Base-by-base conservation (phyloP, 2,888 invertebrate species). In the Drosophila atroscutellata region DNA sequence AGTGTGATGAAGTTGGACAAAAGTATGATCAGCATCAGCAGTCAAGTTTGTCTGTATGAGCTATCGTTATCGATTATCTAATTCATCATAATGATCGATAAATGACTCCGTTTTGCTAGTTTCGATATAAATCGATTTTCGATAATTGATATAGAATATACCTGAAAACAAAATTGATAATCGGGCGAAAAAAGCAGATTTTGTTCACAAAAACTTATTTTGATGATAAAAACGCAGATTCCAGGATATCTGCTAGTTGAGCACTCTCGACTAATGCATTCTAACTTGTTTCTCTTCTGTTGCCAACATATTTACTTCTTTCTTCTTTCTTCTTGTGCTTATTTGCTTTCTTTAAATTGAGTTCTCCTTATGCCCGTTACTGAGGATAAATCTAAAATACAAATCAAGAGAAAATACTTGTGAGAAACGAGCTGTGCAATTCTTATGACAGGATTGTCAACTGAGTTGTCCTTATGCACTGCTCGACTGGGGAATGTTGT, bases 381-480 rank as follows among this genome's bases (percentile, higher is more conserved):
- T 26, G 15, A 9, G 13, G 15, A 34, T 39, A 37, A n/a, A 36
- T 49, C 30, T 42, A 24, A 55, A 50, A 62, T 47, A 51, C 30
- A 51, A 70, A 76, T 63, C 50, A 34, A 59, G n/a, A 24, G 26
- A 51, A 55, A 39, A 37, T 47, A 30, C 2, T 15, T 18, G 18
- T 49, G 32, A 32, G 32, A 32, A 32, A 32, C 45, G 26, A 39
- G 24, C 50, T 51, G 60, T 45, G 49, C 26, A 28, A 36, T 50
- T 28, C 39, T 55, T 77, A 34, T 62, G 61, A 64, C 63, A 67
- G 50, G 15, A 39, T 36, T 75, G 78, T 72, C 61, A 56, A 55
- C 66, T 58, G 47, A 32, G 55, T 45, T 36, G 51, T 34, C 37
- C 28, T 66, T 37, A 49, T 62, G 52, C 34, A 42, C 68, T 56